Evolutionary conservation across 2,888 invertebrate genomes (phyloP).

Genomic region (Dicycla oo): DNA sequence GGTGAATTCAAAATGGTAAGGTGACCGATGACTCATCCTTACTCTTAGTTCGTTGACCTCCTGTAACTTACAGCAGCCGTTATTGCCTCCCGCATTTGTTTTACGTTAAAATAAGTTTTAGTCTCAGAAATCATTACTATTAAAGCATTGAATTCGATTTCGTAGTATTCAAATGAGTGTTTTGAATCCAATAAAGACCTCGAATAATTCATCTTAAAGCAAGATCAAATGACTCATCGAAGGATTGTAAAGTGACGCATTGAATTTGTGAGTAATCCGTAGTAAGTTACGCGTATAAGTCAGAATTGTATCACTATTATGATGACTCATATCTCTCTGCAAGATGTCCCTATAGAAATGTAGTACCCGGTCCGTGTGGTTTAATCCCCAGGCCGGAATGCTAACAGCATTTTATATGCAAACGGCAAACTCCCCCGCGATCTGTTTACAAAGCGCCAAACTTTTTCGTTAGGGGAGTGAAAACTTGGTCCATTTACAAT

Average conservation of each 20-base stretch:
- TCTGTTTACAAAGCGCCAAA: slow-evolving; percentile 78
- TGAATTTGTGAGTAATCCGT: slow-evolving; percentile 72
- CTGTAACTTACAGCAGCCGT: slow-evolving; percentile 77
- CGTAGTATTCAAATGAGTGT: slow-evolving; percentile 45
- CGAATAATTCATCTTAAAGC: slow-evolving; percentile 75
- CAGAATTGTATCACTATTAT: slow-evolving; percentile 68
- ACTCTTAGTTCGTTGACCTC: slow-evolving; percentile 83
- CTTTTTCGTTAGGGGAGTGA: slow-evolving; percentile 72
- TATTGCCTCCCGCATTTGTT: slow-evolving; percentile 63
- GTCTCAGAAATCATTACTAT: slow-evolving; percentile 2
- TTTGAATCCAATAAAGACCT: slow-evolving; percentile 37
- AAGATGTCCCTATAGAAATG: slow-evolving; percentile 55
- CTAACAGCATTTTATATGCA: slow-evolving; percentile 81
- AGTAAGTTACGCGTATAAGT: slow-evolving; percentile 65
- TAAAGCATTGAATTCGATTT: slow-evolving; percentile 30
- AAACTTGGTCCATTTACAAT: slow-evolving; percentile 70
- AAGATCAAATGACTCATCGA: slow-evolving; percentile 77
- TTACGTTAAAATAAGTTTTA: slow-evolving; percentile 22
- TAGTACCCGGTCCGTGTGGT: slow-evolving; percentile 59
- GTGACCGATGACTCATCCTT: slow-evolving; percentile 81
- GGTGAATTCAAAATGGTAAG: slow-evolving; percentile 72
- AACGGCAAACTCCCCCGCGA: slow-evolving; percentile 73
- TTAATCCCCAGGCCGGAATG: slow-evolving; percentile 72
- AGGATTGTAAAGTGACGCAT: slow-evolving; percentile 79
- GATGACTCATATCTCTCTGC: slow-evolving; percentile 75